Evolutionary conservation across 2,888 invertebrate species (phyloP).

Genomic region (Drosophila nr. perissopoda): DNA sequence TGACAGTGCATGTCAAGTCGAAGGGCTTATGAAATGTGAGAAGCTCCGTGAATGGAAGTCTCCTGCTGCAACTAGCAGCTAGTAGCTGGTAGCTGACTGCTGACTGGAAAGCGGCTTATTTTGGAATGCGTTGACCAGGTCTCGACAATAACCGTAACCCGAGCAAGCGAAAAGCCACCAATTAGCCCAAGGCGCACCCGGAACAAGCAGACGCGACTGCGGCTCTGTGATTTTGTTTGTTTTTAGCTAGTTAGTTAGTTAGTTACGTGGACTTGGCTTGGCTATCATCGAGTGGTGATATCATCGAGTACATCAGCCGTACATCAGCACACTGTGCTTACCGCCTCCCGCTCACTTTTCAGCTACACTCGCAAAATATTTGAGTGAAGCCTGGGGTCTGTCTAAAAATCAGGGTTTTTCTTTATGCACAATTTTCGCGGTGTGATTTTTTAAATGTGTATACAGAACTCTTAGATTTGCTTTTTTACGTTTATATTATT

Average conservation of each 20-base stretch:
- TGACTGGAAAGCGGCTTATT: constrained; percentile 60
- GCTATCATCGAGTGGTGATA: constrained; percentile 46
- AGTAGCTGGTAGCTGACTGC: background rate
- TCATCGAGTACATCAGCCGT: constrained; percentile 50
- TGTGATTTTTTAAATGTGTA: too few species aligned
- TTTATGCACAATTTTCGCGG: too few species aligned
- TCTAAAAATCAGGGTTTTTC: too few species aligned
- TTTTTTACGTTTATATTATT: too few species aligned
- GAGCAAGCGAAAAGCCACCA: constrained; percentile 58
- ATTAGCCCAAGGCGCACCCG: constrained; percentile 59
- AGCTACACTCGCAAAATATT: background rate
- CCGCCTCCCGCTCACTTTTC: background rate
- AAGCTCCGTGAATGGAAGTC: constrained; percentile 60
- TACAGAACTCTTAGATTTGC: too few species aligned
- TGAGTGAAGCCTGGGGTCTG: too few species aligned
- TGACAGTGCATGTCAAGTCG: constrained; percentile 30
- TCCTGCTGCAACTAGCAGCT: constrained; percentile 20
- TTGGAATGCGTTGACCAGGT: constrained; percentile 61
- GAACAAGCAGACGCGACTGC: constrained; percentile 32
- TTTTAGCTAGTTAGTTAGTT: background rate
- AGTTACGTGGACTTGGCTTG: background rate
- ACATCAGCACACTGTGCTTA: background rate
- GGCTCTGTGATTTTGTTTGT: constrained; percentile 50
- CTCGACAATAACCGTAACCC: constrained; percentile 54
- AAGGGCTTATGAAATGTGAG: constrained; percentile 73